phyloP scores from a whole-genome alignment of 2,797 vertebrate species.

The Naso thynnoides region DNA sequence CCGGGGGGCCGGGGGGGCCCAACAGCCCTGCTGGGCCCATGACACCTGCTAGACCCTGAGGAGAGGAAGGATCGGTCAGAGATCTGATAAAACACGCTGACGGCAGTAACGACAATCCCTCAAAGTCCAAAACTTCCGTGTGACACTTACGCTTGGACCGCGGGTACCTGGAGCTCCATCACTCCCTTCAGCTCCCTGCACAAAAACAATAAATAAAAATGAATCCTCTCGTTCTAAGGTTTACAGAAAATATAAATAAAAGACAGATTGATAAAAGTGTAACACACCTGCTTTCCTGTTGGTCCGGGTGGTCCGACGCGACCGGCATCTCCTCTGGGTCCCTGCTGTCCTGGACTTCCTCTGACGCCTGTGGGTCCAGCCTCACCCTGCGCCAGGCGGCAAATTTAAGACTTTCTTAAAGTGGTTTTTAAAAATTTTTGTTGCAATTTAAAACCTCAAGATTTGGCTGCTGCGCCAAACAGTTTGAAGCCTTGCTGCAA shows the following conservation, averaged over 20 bases:
- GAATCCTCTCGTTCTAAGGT: too few species aligned
- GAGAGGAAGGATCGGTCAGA: not conserved
- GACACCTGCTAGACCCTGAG: slow-evolving; percentile 89
- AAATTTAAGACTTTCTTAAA: not conserved
- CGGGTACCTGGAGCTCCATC: slow-evolving; percentile 90
- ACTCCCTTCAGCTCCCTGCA: slow-evolving; percentile 88
- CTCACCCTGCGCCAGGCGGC: slow-evolving; percentile 86
- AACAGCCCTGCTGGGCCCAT: slow-evolving; percentile 88
- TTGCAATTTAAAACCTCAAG: too few species aligned
- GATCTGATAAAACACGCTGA: not conserved
- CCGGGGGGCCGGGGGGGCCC: slow-evolving; percentile 90
- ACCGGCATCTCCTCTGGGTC: slow-evolving; percentile 91
- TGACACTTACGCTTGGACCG: slow-evolving; percentile 88
- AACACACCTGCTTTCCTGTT: slow-evolving; percentile 88
- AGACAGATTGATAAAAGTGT: not conserved
- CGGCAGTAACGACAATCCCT: not conserved
- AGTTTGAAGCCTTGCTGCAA: too few species aligned
- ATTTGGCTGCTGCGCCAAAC: too few species aligned
- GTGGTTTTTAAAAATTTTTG: not conserved
- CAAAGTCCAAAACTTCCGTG: not conserved
- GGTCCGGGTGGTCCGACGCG: slow-evolving; percentile 86
- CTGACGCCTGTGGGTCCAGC: slow-evolving; percentile 93
- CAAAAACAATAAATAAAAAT: slow-evolving; percentile 21
- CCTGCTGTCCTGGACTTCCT: slow-evolving; percentile 92
- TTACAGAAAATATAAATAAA: not conserved